Evolutionary conservation across 2,888 invertebrate genomes (phyloP).

Genomic region (Molorchus minor): DNA sequence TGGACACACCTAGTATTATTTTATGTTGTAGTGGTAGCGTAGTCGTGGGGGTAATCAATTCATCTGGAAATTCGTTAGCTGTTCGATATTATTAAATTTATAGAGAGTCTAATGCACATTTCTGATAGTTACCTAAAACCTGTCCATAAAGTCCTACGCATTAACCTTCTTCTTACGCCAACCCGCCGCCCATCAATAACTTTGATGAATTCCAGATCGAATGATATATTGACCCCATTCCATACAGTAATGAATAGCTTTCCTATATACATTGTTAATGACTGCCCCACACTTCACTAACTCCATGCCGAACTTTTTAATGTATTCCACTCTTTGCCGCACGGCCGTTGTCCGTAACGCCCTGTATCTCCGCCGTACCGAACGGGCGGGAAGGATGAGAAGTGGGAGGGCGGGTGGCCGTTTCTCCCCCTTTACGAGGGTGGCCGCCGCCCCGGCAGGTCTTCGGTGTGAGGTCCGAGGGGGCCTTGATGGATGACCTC

Average conservation of each 20-base stretch:
- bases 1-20: no score
- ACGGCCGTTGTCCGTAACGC: conserved; percentile 42
- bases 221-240: conserved; percentile 51
- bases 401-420: conserved; percentile 45
- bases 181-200: neutral
- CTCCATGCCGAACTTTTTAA: conserved; percentile 45
- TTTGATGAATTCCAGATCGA: conserved; percentile 26
- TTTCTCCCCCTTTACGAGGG: conserved; percentile 50
- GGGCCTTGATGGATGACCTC: conserved; percentile 64
- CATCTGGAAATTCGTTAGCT: no score
- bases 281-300: conserved; percentile 42
- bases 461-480: conserved; percentile 57
- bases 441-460: conserved; percentile 49
- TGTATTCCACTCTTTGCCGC: conserved; percentile 48
- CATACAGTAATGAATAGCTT: conserved; percentile 43
- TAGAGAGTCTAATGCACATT: no score
- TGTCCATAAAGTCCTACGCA: no score
- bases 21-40: no score
- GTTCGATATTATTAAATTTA: no score
- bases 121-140: no score
- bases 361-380: conserved; percentile 39
- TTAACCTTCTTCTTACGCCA: conserved; percentile 7
- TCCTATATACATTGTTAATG: conserved; percentile 51
- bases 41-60: no score
- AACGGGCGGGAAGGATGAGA: conserved; percentile 51